These are phyloP conservation scores for Drosophila fulvimacula DNA, from an alignment of 2,888 invertebrate genomes.

Conservation along the genomic window DNA sequence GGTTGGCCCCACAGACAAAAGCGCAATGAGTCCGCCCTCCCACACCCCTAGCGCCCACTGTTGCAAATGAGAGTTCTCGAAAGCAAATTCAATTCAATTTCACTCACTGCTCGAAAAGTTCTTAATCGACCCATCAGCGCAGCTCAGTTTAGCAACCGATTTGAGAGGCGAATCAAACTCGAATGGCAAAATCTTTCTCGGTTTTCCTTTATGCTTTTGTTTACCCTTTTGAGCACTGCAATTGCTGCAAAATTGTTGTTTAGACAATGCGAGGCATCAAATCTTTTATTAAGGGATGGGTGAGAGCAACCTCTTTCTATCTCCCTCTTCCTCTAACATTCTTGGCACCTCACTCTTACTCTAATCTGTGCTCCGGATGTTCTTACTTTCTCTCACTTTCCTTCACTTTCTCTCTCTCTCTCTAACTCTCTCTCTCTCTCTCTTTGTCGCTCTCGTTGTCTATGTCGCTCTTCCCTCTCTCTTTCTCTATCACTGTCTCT, in stretches of 20 bases:
- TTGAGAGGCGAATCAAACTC: neutral
- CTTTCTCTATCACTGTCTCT: neutral
- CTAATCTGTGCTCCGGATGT: neutral
- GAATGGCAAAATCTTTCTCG: constrained; percentile 19
- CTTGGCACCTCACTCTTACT: neutral
- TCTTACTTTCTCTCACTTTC: neutral
- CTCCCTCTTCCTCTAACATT: too few relatives aligned
- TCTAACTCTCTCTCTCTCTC: neutral
- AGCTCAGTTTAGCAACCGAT: neutral
- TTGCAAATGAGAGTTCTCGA: constrained; percentile 4
- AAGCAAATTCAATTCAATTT: constrained; percentile 23
- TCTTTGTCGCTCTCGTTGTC: too few relatives aligned
- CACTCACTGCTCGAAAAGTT: neutral
- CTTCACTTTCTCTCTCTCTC: neutral
- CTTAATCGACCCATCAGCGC: neutral
- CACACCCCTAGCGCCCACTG: neutral
- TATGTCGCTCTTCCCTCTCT: neutral
- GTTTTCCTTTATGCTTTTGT: neutral
- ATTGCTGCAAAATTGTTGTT: neutral
- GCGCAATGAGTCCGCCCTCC: constrained; percentile 34
- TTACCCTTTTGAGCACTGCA: neutral
- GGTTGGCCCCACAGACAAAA: constrained; percentile 46
- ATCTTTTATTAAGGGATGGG: neutral
- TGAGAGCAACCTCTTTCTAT: neutral
- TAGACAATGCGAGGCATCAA: neutral